phyloP scores from a whole-genome alignment of 2,888 invertebrate species.

The Formica aserva region DNA sequence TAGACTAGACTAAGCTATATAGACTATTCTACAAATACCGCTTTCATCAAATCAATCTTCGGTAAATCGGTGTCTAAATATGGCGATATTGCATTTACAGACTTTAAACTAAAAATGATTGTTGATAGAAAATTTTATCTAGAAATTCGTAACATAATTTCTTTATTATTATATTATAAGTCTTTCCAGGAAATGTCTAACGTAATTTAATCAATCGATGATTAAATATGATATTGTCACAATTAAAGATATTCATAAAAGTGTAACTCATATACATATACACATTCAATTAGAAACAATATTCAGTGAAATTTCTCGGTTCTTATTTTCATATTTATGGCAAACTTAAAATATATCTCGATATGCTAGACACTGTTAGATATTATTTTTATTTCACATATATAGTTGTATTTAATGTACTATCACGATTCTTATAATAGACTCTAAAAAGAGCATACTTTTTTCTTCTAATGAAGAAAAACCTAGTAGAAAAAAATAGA shows the following conservation, averaged over 20 bases:
- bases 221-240: not conserved
- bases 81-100: not conserved
- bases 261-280: not conserved
- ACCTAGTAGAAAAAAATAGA: not conserved
- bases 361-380: not conserved
- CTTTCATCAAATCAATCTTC: conserved; percentile 40
- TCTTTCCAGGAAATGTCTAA: not conserved
- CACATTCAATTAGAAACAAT: not conserved
- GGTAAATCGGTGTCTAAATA: not conserved
- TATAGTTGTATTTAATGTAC: not conserved
- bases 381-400: not conserved
- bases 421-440: not conserved
- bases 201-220: not conserved
- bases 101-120: not conserved
- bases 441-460: not conserved
- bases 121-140: not conserved
- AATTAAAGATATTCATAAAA: not conserved
- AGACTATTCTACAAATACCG: not conserved
- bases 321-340: not conserved
- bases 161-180: not conserved
- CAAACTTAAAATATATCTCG: conserved; percentile 7
- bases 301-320: not conserved
- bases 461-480: not conserved
- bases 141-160: not conserved
- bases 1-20: not conserved